Evolutionary conservation across 2,113 vertebrate species (phyloP), one percentile per base, ranked within the genome.

Genomic region (Otis tarda): DNA sequence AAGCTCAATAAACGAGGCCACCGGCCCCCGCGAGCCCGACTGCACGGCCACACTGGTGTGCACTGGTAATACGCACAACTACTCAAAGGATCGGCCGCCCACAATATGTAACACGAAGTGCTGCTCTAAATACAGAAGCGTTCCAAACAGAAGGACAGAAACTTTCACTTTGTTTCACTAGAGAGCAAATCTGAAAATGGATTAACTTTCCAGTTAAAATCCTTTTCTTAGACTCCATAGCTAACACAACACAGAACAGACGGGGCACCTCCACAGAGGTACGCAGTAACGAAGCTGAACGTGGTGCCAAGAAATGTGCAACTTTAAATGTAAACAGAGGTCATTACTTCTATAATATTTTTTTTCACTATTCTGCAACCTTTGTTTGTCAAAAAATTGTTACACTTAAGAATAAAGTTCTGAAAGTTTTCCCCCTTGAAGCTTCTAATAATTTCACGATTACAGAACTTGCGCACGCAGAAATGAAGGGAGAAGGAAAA

Each of bases 1-100:
- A 31, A 55, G 41, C 45, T 4, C 41, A 43, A 16, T 43, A 13
- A 67, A 37, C 13, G 7, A 21, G 30, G 55, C 33, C 45, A 22
- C 11, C 1, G 37, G 16, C 8, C 39, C 17, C 3, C 1, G 4
- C 24, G 56, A 24, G 68, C 43, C 68, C 3, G 1, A 10, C 56
- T 12, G 30, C 24, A 3, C 28, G 19, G 33, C 35, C 8, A 23
- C 1, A 2, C 30, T 2, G 7, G 52, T 4, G 0, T 4, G 16
- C 12, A 2, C 35, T 10, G 35, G 18, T 6, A 16, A 57, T 2
- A 8, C 0, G 6, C 4, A 7, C 25, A 15, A 24, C 21, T 7
- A 4, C 50, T 14, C 37, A 17, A 20, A 9, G 27, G 18, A 52
- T 21, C 14, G 7, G 7, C 33, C 7, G 6, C 15, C 24, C 52